Evolutionary conservation across 2,888 invertebrate genomes (phyloP).

Genomic region (Pyrrhia umbra): DNA sequence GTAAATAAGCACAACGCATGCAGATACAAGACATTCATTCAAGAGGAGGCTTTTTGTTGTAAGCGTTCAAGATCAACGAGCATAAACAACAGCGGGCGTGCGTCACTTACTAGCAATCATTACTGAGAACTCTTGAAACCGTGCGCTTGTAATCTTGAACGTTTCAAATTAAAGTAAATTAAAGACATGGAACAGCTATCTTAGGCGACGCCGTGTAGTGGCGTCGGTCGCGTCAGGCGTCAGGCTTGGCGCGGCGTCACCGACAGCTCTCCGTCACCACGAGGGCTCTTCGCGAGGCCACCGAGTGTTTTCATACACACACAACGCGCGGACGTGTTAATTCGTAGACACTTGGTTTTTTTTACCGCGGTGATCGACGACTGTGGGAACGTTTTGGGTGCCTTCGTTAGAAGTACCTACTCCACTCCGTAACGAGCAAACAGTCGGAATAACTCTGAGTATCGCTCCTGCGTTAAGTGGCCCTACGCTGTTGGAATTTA

Average conservation of each 20-base stretch:
- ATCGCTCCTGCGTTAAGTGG: constrained; percentile 88
- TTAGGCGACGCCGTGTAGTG: constrained; percentile 80
- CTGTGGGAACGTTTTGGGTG: constrained; percentile 89
- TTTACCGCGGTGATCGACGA: constrained; percentile 88
- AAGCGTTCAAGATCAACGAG: constrained; percentile 74
- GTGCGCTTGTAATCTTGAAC: constrained; percentile 65
- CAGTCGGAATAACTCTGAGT: constrained; percentile 83
- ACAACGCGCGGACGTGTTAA: constrained; percentile 89
- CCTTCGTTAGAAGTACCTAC: constrained; percentile 88
- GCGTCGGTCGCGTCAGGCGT: constrained; percentile 67
- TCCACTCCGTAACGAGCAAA: constrained; percentile 87
- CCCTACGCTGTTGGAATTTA: constrained; percentile 83
- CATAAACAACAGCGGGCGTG: constrained; percentile 60
- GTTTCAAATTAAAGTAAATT: constrained; percentile 86
- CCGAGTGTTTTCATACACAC: constrained; percentile 89
- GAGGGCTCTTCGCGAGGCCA: constrained; percentile 84
- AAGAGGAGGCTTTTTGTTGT: constrained; percentile 59
- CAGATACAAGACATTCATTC: constrained; percentile 61
- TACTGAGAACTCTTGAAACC: constrained; percentile 74
- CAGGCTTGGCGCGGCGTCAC: constrained; percentile 62
- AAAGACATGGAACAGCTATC: constrained; percentile 83
- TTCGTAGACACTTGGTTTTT: constrained; percentile 88
- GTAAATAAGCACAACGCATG: constrained; percentile 47
- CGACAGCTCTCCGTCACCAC: constrained; percentile 86
- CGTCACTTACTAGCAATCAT: constrained; percentile 75